These are phyloP conservation scores for Eristalinus sepulchralis DNA, from an alignment of 2,888 invertebrate species.

Conservation along the genomic window DNA sequence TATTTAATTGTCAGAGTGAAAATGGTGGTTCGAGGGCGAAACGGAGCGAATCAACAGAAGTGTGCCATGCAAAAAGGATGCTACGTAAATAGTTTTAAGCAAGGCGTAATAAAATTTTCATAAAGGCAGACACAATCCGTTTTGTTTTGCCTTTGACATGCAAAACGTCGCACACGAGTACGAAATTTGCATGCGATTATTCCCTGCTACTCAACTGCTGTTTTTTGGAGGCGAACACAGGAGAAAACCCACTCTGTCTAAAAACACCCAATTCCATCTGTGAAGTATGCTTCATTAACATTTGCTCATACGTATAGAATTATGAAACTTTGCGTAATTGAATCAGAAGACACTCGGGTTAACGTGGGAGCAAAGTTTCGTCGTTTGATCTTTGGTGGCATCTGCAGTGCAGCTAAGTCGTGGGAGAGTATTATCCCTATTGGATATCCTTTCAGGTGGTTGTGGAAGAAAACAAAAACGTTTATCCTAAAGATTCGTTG, in stretches of 20 bases:
- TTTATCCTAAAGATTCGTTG: not conserved
- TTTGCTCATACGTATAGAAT: not conserved
- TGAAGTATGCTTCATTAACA: not conserved
- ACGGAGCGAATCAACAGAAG: not conserved
- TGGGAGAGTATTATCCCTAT: not conserved
- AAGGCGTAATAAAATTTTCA: not conserved
- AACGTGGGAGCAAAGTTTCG: not conserved
- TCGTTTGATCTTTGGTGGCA: not conserved
- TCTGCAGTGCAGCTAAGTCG: not conserved
- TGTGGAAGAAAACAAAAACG: not conserved
- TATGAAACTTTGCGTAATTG: not conserved
- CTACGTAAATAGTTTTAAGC: not conserved
- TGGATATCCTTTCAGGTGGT: not conserved
- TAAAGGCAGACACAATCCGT: not conserved
- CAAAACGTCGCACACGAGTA: not conserved
- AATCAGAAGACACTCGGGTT: not conserved
- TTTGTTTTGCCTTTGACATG: not conserved
- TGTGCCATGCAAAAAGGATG: not conserved
- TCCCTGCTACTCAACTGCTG: not conserved
- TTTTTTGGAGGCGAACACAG: not conserved
- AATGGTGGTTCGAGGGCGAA: not conserved
- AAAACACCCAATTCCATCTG: not conserved
- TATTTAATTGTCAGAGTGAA: not conserved
- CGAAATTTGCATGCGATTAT: not conserved
- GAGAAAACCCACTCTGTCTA: not conserved